phyloP scores from a whole-genome alignment of 2,113 vertebrate species.

The Tamias sibiricus region DNA sequence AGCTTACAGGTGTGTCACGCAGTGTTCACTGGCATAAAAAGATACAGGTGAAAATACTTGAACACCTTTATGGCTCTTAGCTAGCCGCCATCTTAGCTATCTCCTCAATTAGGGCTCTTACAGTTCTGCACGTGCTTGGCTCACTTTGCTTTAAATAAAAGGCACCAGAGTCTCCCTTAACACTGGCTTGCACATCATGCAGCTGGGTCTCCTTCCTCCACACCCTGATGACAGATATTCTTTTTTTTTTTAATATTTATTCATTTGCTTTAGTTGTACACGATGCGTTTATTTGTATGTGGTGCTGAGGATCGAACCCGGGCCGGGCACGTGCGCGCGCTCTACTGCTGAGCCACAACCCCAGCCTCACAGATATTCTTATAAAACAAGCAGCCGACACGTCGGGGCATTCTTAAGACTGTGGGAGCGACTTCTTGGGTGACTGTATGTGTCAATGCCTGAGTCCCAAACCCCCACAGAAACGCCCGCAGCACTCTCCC shows the following conservation, averaged over 20 bases:
- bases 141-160: neutral
- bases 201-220: accelerated
- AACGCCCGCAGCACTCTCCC: accelerated
- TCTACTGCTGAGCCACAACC: no score
- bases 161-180: neutral
- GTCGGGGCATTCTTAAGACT: accelerated
- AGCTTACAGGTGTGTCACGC: no score
- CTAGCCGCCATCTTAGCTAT: no score
- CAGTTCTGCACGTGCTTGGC: accelerated
- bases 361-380: neutral
- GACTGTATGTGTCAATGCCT: neutral
- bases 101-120: no score
- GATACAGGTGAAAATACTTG: no score
- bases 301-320: no score
- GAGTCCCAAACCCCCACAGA: neutral
- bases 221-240: neutral
- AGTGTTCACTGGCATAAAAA: no score
- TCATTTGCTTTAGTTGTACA: no score
- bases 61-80: no score
- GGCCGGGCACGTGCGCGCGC: no score
- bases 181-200: neutral
- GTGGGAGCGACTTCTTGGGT: neutral
- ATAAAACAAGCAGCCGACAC: neutral
- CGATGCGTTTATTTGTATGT: no score
- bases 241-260: no score